phyloP scores from a whole-genome alignment of 2,113 vertebrate species.

The Dasyprocta punctata region DNA sequence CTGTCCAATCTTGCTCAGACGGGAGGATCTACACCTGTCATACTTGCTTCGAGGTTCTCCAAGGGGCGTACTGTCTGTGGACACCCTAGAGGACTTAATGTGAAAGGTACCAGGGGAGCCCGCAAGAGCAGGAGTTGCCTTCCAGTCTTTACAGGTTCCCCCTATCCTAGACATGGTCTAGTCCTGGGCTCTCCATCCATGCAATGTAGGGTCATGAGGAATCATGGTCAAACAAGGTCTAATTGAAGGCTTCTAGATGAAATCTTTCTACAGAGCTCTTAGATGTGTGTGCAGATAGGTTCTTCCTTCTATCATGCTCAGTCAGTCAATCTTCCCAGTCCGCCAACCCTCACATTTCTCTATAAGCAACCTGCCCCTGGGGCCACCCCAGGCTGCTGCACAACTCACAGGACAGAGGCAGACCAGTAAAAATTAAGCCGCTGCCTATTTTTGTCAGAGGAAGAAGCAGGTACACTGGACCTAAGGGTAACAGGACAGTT shows the following conservation, averaged over 20 bases:
- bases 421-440: constrained; percentile 56
- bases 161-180: neutral
- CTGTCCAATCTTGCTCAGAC: neutral
- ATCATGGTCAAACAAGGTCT: neutral
- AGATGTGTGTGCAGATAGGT: neutral
- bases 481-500: constrained; percentile 75
- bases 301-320: neutral
- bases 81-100: neutral
- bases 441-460: constrained; percentile 64
- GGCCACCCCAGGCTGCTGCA: neutral
- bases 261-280: neutral
- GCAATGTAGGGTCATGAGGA: neutral
- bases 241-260: neutral
- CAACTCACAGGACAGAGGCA: neutral
- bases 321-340: neutral
- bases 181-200: neutral
- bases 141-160: neutral
- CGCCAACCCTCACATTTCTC: neutral
- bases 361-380: neutral
- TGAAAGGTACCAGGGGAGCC: neutral
- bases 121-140: neutral
- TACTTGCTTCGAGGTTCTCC: no score
- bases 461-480: constrained; percentile 65
- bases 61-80: no score
- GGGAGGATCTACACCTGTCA: neutral